phyloP scores from a whole-genome alignment of 2,797 vertebrate species.

The Leptatherina wallacei region DNA sequence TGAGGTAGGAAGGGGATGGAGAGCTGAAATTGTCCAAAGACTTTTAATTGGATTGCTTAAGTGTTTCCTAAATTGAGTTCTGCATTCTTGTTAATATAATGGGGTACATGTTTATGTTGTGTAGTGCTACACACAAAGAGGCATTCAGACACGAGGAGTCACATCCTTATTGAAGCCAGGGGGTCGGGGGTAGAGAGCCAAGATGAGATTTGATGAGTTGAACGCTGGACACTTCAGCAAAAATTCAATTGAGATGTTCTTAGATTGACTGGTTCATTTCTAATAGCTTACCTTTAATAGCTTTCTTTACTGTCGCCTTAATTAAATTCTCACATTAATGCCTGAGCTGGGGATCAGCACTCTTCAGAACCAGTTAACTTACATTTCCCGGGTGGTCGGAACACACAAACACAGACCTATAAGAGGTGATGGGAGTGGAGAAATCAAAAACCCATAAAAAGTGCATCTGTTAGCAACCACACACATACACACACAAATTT shows the following conservation, averaged over 20 bases:
- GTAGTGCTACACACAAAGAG: slow-evolving; percentile 56
- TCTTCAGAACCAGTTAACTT: slow-evolving; percentile 85
- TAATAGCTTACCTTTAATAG: slow-evolving; percentile 84
- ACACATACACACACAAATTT: slow-evolving; percentile 37
- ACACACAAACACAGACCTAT: slow-evolving; percentile 53
- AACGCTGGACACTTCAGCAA: slow-evolving; percentile 82
- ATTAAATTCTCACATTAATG: slow-evolving; percentile 92
- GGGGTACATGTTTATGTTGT: slow-evolving; percentile 82
- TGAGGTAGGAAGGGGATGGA: slow-evolving; percentile 56
- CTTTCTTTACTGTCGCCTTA: slow-evolving; percentile 89
- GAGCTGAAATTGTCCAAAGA: slow-evolving; percentile 85
- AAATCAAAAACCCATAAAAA: slow-evolving; percentile 51
- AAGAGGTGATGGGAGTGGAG: slow-evolving; percentile 28
- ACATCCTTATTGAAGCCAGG: slow-evolving; percentile 87
- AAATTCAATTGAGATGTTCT: slow-evolving; percentile 85
- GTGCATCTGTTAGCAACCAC: slow-evolving; percentile 24
- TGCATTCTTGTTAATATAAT: slow-evolving; percentile 81
- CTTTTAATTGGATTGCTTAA: slow-evolving; percentile 89
- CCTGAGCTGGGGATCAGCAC: slow-evolving; percentile 69
- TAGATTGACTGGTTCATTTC: slow-evolving; percentile 91
- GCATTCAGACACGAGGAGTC: slow-evolving; percentile 47
- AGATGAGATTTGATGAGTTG: slow-evolving; percentile 85
- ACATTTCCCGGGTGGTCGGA: slow-evolving; percentile 89
- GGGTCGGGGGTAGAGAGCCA: slow-evolving; percentile 81
- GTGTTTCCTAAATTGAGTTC: slow-evolving; percentile 85